These are phyloP conservation scores for Phoxinus dragarum DNA, from an alignment of 2,797 vertebrate genomes.

Conservation along the genomic window DNA sequence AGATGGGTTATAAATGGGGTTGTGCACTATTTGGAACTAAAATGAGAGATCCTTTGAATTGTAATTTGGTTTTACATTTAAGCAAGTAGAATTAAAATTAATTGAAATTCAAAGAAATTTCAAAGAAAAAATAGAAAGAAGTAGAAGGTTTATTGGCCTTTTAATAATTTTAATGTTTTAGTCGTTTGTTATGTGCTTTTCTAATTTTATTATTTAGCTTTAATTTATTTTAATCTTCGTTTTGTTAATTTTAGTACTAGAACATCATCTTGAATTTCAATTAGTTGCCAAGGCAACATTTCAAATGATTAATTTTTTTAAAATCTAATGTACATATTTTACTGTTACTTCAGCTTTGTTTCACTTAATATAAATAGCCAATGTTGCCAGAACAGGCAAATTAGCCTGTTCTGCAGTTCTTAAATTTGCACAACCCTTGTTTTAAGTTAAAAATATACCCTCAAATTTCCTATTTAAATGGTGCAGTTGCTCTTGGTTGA, in stretches of 20 bases:
- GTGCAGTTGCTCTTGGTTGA: conserved; percentile 33
- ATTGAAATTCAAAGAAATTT: too few species aligned
- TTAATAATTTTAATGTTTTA: too few species aligned
- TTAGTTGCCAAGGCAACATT: too few species aligned
- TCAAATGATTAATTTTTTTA: too few species aligned
- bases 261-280: neutral
- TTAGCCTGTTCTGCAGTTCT: neutral
- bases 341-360: neutral
- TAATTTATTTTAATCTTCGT: neutral
- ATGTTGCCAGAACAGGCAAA: too few species aligned
- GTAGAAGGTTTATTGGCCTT: too few species aligned
- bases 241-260: neutral
- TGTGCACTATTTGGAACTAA: neutral
- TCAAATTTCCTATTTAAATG: conserved; percentile 9
- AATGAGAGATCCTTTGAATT: neutral
- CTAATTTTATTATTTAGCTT: neutral
- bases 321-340: too few species aligned
- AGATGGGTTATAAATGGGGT: neutral
- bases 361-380: neutral
- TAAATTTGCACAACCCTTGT: neutral
- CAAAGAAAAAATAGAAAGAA: neutral
- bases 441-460: conserved; percentile 6
- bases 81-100: neutral
- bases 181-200: neutral
- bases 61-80: neutral